Evolutionary conservation across 2,797 vertebrate genomes (phyloP).

Genomic region (Microhierax caerulescens): DNA sequence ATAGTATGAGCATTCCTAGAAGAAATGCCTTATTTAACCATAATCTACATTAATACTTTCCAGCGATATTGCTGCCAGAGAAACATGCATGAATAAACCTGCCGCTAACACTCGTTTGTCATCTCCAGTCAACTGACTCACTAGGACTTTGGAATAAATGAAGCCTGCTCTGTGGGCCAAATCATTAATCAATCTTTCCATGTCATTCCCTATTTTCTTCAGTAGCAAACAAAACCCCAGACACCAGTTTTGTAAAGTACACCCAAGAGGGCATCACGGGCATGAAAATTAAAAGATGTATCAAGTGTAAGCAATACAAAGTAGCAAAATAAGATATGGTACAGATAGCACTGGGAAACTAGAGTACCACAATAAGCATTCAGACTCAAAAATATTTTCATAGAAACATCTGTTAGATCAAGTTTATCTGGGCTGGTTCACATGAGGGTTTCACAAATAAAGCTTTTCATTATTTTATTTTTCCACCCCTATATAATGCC

Average conservation of each 20-base stretch:
- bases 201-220: not conserved
- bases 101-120: constrained; percentile 58
- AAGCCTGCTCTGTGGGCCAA: not conserved
- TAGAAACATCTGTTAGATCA: not conserved
- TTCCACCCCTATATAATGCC: not conserved
- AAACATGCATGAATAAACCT: constrained; percentile 46
- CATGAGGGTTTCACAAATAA: not conserved
- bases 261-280: not conserved
- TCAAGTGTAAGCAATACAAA: not conserved
- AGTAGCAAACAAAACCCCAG: not conserved
- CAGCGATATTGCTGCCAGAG: constrained; percentile 32
- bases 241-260: not conserved
- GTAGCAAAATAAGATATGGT: not conserved
- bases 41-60: constrained; percentile 47
- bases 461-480: not conserved
- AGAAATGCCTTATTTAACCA: constrained; percentile 62
- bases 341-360: not conserved
- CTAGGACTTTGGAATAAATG: constrained; percentile 54
- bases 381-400: not conserved
- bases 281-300: constrained; percentile 17
- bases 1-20: constrained; percentile 11
- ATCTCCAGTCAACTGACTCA: not conserved
- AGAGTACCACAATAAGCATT: not conserved
- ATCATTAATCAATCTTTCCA: constrained; percentile 41
- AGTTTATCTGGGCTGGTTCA: not conserved